Conservation (phyloP, 2,888 invertebrate genomes). For the Antheraea assamensis region DNA sequence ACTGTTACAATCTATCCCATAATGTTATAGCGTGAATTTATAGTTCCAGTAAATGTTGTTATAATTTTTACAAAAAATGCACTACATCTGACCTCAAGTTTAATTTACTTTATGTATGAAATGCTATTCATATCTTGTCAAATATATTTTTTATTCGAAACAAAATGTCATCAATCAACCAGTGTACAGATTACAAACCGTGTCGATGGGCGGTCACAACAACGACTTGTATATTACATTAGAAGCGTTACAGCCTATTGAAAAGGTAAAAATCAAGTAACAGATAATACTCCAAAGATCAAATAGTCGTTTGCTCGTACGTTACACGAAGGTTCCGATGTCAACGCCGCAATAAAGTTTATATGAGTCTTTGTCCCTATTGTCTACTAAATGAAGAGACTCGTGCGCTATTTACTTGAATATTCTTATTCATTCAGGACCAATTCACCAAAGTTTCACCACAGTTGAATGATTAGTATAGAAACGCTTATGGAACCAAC, state of each 20-base stretch:
- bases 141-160: not conserved
- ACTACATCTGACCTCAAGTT: no score
- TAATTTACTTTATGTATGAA: not conserved
- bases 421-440: no score
- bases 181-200: slow-evolving; percentile 1
- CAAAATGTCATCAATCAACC: not conserved
- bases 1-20: slow-evolving; percentile 1
- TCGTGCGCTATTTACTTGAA: no score
- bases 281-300: not conserved
- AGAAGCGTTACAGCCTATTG: not conserved
- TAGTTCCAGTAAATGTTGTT: no score
- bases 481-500: no score
- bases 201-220: not conserved
- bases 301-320: not conserved
- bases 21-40: no score
- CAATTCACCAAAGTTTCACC: no score
- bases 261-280: not conserved
- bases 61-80: no score
- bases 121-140: not conserved
- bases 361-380: no score
- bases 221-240: not conserved
- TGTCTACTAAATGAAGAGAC: no score
- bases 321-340: not conserved
- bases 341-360: not conserved
- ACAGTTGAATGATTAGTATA: no score